Conservation (phyloP, 2,113 vertebrate genomes). For the human (Homo sapiens) region GRCh38 chr13:48386501-48387000, state of each 20-base stretch:
- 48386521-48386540: neutral
- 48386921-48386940: neutral
- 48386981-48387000: neutral
- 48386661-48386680: neutral
- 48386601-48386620: neutral
- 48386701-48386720: neutral
- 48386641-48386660: neutral
- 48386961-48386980: neutral
- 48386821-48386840: neutral
- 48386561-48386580: neutral
- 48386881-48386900: neutral
- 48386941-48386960: neutral
- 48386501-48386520: neutral
- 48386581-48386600: neutral
- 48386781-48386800: neutral
- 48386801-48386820: neutral
- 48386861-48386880: neutral
- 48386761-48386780: neutral
- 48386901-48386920: neutral
- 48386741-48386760: constrained; percentile 9
- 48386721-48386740: neutral
- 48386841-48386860: neutral
- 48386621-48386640: neutral
- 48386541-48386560: neutral
- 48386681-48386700: neutral